Evolutionary conservation across 2,888 invertebrate genomes (phyloP), one percentile per base, ranked within the genome.

Genomic region (Heliconius erato): DNA sequence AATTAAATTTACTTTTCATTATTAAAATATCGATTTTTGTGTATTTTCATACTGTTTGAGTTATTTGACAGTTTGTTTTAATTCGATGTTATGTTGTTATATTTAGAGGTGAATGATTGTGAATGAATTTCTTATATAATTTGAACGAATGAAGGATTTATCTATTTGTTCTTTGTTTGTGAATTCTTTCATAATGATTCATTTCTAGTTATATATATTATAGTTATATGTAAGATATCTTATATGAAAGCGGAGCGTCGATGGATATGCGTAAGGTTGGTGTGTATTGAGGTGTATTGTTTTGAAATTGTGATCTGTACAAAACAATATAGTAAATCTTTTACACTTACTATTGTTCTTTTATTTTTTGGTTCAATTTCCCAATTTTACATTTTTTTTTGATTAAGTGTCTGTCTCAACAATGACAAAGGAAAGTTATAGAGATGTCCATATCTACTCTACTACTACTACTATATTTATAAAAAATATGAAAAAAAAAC

Each of bases 261-360:
- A 81, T 87, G 88, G 87, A 87, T 91, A 91, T 89, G 91, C 91
- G 91, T 93, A 93, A 92, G 89, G 86, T 86, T 84, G 86, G 89
- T 88, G 91, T 94, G 93, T 81, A 72, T 77, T 63, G 93, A 92
- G 90, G 87, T 93, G 92, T 94, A 94, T 95, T 94, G 94, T 95
- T 94, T 95, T 95, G 92, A 92, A 92, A 91, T 91, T 91, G 88
- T 89, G 89, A 89, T 89, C 88, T 89, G 89, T 87, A 92, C 94
- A 94, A 94, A 94, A 94, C 95, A 95, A 95, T 95, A 95, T 93
- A 95, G 94, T 94, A 91, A 91, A 90, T 92, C 91, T 92, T 94
- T 94, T 94, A 93, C 94, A 93, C 92, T 54, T 90, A 89, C 86
- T 59, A 84, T 85, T 85, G 84, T 86, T 90, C 86, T 93, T 92